Base-by-base conservation (phyloP, 2,797 vertebrate genomes). In the Cichlasoma orientale region DNA sequence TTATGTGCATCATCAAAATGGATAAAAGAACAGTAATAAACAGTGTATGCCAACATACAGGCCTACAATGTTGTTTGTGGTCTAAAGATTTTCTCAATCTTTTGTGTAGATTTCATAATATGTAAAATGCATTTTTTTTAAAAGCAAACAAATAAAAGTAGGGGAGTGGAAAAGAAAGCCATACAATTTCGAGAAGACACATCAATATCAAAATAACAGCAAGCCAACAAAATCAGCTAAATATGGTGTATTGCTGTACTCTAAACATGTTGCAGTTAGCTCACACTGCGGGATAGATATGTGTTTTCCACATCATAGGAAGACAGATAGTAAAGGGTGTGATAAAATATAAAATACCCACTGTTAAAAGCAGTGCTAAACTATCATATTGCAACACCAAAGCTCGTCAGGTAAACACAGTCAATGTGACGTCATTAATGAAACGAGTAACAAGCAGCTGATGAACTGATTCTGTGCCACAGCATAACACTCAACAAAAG, bases 221-320 rank as follows among this genome's bases (percentile, higher is more conserved):
- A 95, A 94, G 92, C 91, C 90, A 94, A 94, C 93, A 90, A 93
- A 93, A 94, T 89, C 92, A 92, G 93, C 88, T 92, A 93, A 94
- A 90, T 92, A 94, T 94, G 92, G 89, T 93, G 92, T 96, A 96
- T 96, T 96, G 95, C 95, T 95, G 93, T 94, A 92, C 90, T 95
- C 88, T 91, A 95, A 93, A 92, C 84, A 93, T 88, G 86, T 91
- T 92, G 93, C 94, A 94, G 89, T 93, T 85, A 89, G 92, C 91
- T 88, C 90, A 92, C 89, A 94, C 93, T 90, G 93, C 89, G 85
- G 93, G 93, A 93, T 93, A 94, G 90, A 94, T 93, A 94, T 93
- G 93, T 94, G 92, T 92, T 91, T 82, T 90, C 91, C 94, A 95
- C 90, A 93, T 93, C 86, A 85, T 94, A 95, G 95, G 96, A 96